Conservation (phyloP, 1,140 invertebrate genomes). For the Drosophila guanche region DNA sequence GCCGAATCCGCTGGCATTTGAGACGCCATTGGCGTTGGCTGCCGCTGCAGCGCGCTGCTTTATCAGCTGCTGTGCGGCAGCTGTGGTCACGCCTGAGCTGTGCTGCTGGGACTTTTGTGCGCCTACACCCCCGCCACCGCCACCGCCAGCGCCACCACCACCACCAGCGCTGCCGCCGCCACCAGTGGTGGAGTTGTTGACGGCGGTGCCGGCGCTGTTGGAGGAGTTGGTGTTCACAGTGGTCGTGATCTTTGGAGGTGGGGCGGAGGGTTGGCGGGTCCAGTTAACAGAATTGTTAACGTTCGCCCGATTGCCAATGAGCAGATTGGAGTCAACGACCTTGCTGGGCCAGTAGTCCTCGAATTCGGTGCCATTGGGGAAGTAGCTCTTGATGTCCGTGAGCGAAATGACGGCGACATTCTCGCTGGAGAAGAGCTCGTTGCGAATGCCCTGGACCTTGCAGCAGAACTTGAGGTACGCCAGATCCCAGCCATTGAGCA, state of each 20-base stretch:
- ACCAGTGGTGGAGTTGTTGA: conserved; percentile 13
- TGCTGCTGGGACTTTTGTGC: conserved; percentile 79
- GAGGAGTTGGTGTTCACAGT: conserved; percentile 29
- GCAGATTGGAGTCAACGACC: conserved; percentile 90
- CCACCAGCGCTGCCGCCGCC: conserved; percentile 38
- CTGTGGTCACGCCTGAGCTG: conserved; percentile 44
- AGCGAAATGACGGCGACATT: conserved; percentile 94
- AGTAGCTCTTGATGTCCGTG: conserved; percentile 95
- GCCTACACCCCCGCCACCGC: conserved; percentile 7
- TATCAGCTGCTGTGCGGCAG: conserved; percentile 63
- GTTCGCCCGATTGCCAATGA: conserved; percentile 86
- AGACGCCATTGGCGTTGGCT: conserved; percentile 56
- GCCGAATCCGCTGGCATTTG: conserved; percentile 45
- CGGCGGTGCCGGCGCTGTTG: conserved; percentile 31
- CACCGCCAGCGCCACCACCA: conserved; percentile 3
- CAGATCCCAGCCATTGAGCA: conserved; percentile 94
- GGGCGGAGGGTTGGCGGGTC: conserved; percentile 86
- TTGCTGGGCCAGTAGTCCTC: conserved; percentile 96
- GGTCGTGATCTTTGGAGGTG: conserved; percentile 74
- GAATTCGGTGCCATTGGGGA: conserved; percentile 93
- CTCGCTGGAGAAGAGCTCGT: conserved; percentile 95
- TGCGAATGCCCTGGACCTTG: conserved; percentile 95
- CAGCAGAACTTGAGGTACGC: conserved; percentile 97
- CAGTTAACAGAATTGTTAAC: conserved; percentile 86
- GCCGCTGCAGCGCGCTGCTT: conserved; percentile 63